Evolutionary conservation across 2,888 invertebrate species (phyloP), one percentile per base, ranked within the genome.

Genomic region (Cremastobaeus sp.): DNA sequence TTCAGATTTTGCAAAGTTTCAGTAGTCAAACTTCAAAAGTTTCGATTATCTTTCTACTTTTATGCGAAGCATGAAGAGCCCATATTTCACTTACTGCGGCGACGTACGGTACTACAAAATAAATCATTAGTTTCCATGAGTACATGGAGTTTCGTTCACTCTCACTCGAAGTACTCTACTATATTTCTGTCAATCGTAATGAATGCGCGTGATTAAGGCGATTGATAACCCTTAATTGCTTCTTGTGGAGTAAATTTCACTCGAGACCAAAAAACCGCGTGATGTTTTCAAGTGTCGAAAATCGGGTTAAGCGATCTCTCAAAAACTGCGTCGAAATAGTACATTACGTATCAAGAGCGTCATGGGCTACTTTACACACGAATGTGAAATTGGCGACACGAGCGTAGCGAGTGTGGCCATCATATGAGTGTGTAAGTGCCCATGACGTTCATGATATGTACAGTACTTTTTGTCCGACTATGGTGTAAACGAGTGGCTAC

Each of bases 141-240:
- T 25, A 4, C 5, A 8, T 8, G 4, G 25, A 4, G 25, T 6
- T 25, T 25, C 25, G 25, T 6, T 8, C 25, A 25, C 18, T 12
- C 47, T 20, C 20, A 20, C n/a, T 2, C 5, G 12, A 2, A 3
- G 21, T 20, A 17, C 30, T 45, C 35, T 15, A 14, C 39, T 59
- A 25, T 47, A 47, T 28, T 41, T 6, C 32, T 60, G 21, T 62
- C 39, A 43, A 43, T 52, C 32, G 8, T 32, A 18, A 54, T 68
- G 73, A 73, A 73, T 73, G 32, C 48, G 37, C 59, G 59, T 60
- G 41, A 72, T 72, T 59, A 65, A 52, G 20, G 41, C 32, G 14
- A 41, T 15, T 54, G 57, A 57, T 52, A 52, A 71, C 54, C 47
- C 30, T 25, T 41, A 66, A 72, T 60, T 57, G 48, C 25, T 25